Conservation (phyloP, 2,113 vertebrate species). For the Smithornis capensis region DNA sequence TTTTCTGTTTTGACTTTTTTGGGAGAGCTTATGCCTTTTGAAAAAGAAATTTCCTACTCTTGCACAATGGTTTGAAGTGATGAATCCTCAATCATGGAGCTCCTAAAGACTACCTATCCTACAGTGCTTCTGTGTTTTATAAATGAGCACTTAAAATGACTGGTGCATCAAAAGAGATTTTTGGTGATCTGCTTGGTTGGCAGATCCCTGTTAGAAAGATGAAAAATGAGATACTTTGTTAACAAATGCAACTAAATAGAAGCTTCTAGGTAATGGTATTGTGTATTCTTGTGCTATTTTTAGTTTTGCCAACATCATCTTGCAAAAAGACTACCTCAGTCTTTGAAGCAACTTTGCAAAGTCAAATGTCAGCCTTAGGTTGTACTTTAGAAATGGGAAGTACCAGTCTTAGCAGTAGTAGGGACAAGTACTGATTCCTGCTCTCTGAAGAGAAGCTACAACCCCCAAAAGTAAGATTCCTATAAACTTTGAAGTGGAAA, state of each 20-base stretch:
- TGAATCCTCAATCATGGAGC: background rate
- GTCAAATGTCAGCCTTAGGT: slow-evolving; percentile 7
- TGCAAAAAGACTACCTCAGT: background rate
- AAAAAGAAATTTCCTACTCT: background rate
- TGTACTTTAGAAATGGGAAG: background rate
- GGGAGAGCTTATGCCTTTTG: background rate
- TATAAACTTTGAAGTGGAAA: background rate
- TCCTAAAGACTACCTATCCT: background rate
- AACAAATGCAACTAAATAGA: background rate
- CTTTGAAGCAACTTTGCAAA: background rate
- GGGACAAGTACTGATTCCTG: background rate
- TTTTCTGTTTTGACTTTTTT: background rate
- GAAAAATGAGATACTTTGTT: background rate
- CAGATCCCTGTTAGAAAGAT: background rate
- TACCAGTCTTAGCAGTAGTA: background rate
- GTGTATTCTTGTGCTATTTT: background rate
- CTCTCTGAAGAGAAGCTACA: background rate
- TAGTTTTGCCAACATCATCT: background rate
- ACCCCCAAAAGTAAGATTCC: background rate
- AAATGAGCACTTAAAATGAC: background rate
- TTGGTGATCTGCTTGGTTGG: background rate
- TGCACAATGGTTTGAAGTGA: background rate
- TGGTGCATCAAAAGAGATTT: background rate
- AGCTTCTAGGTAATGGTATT: background rate
- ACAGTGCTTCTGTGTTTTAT: background rate